Evolutionary conservation across 1,140 invertebrate species (phyloP), one percentile per base, ranked within the genome.

Genomic region (Aleiodes sp.): DNA sequence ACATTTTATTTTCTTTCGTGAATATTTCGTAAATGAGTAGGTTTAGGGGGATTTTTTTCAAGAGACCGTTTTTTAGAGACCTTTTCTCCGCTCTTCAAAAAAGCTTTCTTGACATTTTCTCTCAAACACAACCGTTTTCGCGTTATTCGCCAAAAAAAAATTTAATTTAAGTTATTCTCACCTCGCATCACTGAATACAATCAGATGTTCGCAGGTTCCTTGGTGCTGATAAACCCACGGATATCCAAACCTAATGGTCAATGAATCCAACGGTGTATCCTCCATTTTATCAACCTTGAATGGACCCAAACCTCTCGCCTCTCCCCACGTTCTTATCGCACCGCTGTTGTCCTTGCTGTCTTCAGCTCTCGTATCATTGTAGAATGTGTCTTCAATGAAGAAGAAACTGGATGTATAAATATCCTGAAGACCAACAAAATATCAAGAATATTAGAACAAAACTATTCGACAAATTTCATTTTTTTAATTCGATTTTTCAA

Each of bases 201-300:
- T 88, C 0, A 96, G 77, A 83, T 97, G 96, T 82, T 97, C 94
- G 85, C 96, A 97, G 75, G 91, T 89, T n/a, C 94, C 95, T 82
- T 95, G 93, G 85, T 96, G 94, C 29, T 92, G 86, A 85, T 95
- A 97, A 3, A 96, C 88, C 88, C 94, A 93, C 0, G 94, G 93
- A 77, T 91, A 90, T 0, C 94, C 94, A 59, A 95, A 87, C 64
- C 87, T 86, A 1, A 94, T 72, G 1, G 78, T 81, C 0, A 96
- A 83, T 70, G 93, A 89, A 46, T 90, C 83, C 46, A 96, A 88
- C 4, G 77, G 82, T 1, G 87, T 88, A 3, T 85, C 70, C 79
- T 90, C 88, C 92, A 95, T 94, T 14, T 76, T 75, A 0, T 77
- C 83, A 16, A 81, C 82, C 28, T 88, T 82, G 71, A 92, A 91